Evolutionary conservation across 2,113 vertebrate species (phyloP), one percentile per base, ranked within the genome.

Genomic region (Strigops habroptila): DNA sequence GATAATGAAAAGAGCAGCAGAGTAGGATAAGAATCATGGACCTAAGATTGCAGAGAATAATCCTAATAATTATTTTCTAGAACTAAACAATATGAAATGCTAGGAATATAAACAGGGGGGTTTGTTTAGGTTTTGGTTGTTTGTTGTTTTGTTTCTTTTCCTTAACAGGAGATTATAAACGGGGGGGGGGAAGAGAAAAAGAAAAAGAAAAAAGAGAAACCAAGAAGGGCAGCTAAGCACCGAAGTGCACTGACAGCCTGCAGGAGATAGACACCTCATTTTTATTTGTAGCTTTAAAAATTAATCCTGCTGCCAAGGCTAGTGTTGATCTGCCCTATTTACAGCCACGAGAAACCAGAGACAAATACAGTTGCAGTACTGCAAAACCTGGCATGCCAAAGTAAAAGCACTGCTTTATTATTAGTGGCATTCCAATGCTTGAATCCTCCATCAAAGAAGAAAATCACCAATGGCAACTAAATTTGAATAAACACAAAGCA

Each of bases 241-340:
- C 23, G 6, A 77, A 77, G 51, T 24, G 30, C 30, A 28, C 35
- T 18, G 22, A 30, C 6, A 57, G 64, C 49, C 70, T 71, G n/a
- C 37, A 79, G 62, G 41, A 81, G 64, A 43, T 2, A 37, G 68
- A 57, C 49, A 69, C 31, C 28, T 73, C 59, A 5, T 35, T 93
- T 86, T 90, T 43, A 73, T 80, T 64, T 86, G 63, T 79, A 44
- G 33, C 49, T 73, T 75, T 84, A 68, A 81, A 74, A 91, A 53
- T 28, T 10, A 1, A 43, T 78, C 27, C 46, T 70, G 55, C 86
- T 91, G 77, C 82, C 84, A 91, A 86, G 87, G 81, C 69, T 77
- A 3, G 33, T 17, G 52, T 25, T 64, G 67, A 63, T 88, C 25
- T 79, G 65, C 43, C 51, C 68, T 48, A 6, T 80, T 88, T 53